phyloP scores from a whole-genome alignment of 1,140 invertebrate genomes.

The Lordiphosa collinella region DNA sequence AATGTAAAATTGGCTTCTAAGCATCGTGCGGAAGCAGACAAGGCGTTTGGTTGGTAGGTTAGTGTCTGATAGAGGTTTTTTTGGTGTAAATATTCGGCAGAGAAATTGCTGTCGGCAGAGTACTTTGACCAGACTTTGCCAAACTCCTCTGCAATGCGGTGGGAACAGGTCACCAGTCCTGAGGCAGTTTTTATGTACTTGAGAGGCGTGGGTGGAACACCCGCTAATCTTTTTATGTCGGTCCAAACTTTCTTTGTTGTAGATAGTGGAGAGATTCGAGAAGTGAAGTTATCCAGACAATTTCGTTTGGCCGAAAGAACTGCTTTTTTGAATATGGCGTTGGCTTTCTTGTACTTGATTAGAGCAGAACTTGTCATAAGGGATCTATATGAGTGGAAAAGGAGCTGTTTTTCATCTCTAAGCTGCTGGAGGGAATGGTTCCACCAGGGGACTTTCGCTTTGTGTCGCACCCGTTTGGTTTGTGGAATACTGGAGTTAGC shows the following conservation, averaged over 20 bases:
- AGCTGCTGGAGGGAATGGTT: too few relatives aligned
- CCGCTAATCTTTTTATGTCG: conserved; percentile 16
- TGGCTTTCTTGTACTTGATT: conserved; percentile 22
- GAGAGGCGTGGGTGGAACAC: conserved; percentile 1
- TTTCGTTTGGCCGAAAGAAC: not conserved
- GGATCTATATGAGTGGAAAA: not conserved
- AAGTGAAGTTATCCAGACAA: conserved; percentile 18
- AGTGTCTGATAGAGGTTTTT: conserved; percentile 11
- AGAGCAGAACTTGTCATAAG: not conserved
- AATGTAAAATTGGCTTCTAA: conserved; percentile 7
- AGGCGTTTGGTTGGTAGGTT: not conserved
- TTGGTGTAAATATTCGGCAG: conserved; percentile 9
- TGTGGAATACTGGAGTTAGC: conserved; percentile 8
- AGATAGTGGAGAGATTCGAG: conserved; percentile 12
- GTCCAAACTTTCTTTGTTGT: conserved; percentile 21
- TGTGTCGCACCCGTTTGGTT: conserved; percentile 3
- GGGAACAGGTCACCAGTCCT: not conserved
- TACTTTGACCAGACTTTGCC: conserved; percentile 1
- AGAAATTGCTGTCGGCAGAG: conserved; percentile 10
- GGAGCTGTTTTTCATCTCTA: too few relatives aligned
- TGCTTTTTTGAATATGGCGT: conserved; percentile 16
- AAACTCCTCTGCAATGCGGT: conserved; percentile 10
- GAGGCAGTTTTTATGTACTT: conserved; percentile 8
- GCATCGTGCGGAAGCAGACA: not conserved
- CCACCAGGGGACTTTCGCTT: not conserved